phyloP scores from a whole-genome alignment of 2,797 vertebrate species.

The Meriones psammophilus region DNA sequence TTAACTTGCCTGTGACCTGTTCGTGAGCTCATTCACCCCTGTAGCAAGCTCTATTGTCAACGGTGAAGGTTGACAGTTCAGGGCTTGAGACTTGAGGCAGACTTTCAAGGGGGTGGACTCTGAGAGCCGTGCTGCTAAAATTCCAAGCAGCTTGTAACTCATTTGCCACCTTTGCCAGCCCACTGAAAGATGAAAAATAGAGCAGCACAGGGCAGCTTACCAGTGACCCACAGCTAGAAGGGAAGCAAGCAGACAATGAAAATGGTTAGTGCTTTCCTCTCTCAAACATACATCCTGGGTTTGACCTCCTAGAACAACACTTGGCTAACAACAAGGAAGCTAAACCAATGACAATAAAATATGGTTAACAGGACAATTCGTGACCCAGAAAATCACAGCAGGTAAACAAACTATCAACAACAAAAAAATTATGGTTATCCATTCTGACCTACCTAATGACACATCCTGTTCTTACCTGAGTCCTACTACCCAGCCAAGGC shows the following conservation, averaged over 20 bases:
- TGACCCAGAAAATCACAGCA: neutral
- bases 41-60: neutral
- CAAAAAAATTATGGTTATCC: neutral
- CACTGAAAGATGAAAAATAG: neutral
- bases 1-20: constrained; percentile 26
- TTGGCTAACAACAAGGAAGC: neutral
- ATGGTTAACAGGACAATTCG: neutral
- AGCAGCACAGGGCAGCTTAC: neutral
- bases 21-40: constrained; percentile 17
- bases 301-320: neutral
- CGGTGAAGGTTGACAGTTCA: neutral
- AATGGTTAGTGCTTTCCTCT: neutral
- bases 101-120: neutral
- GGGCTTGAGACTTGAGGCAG: neutral
- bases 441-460: neutral
- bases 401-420: neutral
- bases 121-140: neutral
- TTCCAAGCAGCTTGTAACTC: neutral
- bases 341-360: neutral
- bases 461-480: neutral
- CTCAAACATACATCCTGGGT: neutral
- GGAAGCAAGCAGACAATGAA: neutral
- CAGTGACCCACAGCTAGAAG: neutral
- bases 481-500: no score
- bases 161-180: neutral